Evolutionary conservation across 2,113 vertebrate species (phyloP).

Genomic region (Dendrocopos noguchii): DNA sequence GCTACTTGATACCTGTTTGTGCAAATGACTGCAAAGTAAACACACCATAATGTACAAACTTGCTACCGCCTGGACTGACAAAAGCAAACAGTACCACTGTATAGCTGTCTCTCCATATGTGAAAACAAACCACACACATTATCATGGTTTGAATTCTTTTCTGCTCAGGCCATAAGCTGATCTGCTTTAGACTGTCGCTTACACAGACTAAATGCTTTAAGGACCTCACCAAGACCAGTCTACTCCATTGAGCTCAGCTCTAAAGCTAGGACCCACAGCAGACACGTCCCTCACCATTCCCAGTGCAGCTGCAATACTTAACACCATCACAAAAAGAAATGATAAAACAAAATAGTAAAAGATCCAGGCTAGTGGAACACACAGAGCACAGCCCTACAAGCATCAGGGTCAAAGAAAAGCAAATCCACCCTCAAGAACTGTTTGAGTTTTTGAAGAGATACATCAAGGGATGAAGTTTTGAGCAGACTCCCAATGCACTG

Average conservation of each 20-base stretch:
- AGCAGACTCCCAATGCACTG: not conserved
- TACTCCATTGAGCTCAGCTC: not conserved
- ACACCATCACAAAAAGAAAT: not conserved
- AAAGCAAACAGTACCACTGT: not conserved
- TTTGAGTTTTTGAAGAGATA: not conserved
- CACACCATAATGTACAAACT: not conserved
- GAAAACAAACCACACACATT: not conserved
- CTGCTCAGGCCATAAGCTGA: not conserved
- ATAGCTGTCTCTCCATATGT: too few relatives aligned
- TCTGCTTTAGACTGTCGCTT: not conserved
- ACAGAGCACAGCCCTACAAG: not conserved
- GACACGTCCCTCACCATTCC: accelerated
- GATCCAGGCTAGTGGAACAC: not conserved
- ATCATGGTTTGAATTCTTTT: not conserved
- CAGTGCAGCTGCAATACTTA: not conserved
- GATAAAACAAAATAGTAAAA: not conserved
- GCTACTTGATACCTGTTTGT: not conserved
- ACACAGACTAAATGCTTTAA: not conserved
- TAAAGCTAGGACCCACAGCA: not conserved
- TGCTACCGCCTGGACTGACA: not conserved
- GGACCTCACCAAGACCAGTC: not conserved
- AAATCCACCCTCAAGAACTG: not conserved
- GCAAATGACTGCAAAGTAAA: not conserved
- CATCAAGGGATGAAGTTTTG: not conserved
- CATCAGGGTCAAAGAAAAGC: not conserved